Base-by-base conservation (phyloP, 2,888 invertebrate species). In the Ophioninae sp. region DNA sequence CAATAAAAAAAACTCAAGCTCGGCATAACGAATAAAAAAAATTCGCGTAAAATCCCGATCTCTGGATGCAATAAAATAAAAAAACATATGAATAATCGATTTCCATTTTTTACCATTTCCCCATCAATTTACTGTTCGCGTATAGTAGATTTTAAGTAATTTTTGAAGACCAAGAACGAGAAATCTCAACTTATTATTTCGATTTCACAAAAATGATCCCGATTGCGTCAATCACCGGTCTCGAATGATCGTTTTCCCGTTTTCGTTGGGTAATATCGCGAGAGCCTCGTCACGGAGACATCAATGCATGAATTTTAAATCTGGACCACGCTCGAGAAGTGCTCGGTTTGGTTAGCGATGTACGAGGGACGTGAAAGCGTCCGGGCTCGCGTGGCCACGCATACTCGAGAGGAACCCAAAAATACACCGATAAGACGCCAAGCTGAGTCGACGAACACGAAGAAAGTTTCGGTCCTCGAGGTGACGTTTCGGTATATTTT, bases 311-410 rank as follows among this genome's bases (percentile, higher is more conserved):
- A 44, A 73, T 76, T 73, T 37, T 58, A 65, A 80, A 51, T 78
- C 81, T n/a, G 56, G 17, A 41, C 56, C 44, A 61, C 10, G 37
- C 20, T 44, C 71, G 39, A 17, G 23, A 74, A 22, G 71, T 74
- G 76, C 39, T 71, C 63, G n/a, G 68, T 59, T 41, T n/a, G 6
- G 64, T 79, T 61, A 23, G 68, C 76, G 37, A 67, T 68, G 59
- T 39, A 10, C 41, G 37, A 61, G 39, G 37, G 64, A 74, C 74
- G 83, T 83, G 81, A 83, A 83, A 83, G 83, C 65, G 72, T 63
- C 51, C 39, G 67, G 65, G 7, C 59, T 39, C 83, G 71, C 81
- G 83, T 78, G 65, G 78, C 61, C 56, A 69, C 67, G 20, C 22
- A 63, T 58, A 51, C 59, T 71, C 23, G 1, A n/a, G 59, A 68